A percentile compares a stretch with the other conserved stretches of the same genome.
These are phyloP conservation scores for Tridacna gigas DNA, from an alignment of 2,888 invertebrate genomes.

Conservation along the genomic window DNA sequence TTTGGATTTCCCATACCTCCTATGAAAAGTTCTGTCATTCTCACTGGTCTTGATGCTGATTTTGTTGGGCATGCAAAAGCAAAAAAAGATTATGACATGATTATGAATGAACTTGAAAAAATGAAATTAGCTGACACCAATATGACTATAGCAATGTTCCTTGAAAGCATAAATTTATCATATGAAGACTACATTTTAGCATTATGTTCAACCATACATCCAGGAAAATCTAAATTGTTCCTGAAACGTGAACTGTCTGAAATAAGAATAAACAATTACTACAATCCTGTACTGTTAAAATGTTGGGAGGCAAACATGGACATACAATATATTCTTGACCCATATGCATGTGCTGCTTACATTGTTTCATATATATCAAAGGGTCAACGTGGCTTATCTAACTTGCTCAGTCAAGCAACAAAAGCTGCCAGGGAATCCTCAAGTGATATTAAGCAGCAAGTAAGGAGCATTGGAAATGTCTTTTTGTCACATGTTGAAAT, in stretches of 20 bases:
- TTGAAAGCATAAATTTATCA: neutral
- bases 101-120: constrained; percentile 27
- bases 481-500: constrained; percentile 57
- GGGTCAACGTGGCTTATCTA: constrained; percentile 47
- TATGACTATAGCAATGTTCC: neutral
- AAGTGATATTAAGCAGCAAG: constrained; percentile 55
- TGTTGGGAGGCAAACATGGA: constrained; percentile 65
- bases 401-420: constrained; percentile 47
- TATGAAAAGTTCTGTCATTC: constrained; percentile 17
- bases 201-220: constrained; percentile 1
- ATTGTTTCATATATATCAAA: constrained; percentile 63
- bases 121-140: neutral
- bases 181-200: constrained; percentile 12
- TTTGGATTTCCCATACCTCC: constrained; percentile 35
- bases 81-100: neutral
- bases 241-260: constrained; percentile 44
- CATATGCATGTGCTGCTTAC: constrained; percentile 58
- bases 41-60: constrained; percentile 20
- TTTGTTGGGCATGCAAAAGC: neutral
- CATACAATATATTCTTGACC: constrained; percentile 61
- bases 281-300: constrained; percentile 49
- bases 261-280: constrained; percentile 37
- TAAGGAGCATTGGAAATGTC: constrained; percentile 57
- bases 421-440: constrained; percentile 37
- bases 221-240: constrained; percentile 40